phyloP scores from a whole-genome alignment of 2,888 invertebrate species.

The Loripinus fragilis region DNA sequence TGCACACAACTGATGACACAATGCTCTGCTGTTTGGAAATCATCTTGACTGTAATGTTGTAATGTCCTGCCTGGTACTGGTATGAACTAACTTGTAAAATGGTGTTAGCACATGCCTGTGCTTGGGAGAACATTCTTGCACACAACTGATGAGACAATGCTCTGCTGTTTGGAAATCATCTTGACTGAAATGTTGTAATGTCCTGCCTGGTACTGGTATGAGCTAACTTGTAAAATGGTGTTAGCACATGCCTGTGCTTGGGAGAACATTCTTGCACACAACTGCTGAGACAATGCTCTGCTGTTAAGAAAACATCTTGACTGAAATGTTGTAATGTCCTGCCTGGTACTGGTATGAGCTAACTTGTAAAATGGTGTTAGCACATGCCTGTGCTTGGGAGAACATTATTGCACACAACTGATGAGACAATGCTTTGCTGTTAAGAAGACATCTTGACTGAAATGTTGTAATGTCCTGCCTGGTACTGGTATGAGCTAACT shows the following conservation, averaged over 20 bases:
- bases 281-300: too few species aligned
- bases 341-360: too few species aligned
- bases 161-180: neutral
- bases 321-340: too few species aligned
- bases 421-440: too few species aligned
- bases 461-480: neutral
- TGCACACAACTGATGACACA: too few species aligned
- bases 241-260: slow-evolving; percentile 8
- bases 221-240: neutral
- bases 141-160: neutral
- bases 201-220: neutral
- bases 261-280: neutral
- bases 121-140: neutral
- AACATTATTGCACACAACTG: too few species aligned
- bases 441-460: neutral
- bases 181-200: neutral
- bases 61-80: neutral
- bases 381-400: too few species aligned
- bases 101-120: neutral
- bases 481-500: neutral
- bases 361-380: too few species aligned
- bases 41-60: neutral
- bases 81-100: neutral
- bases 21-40: too few species aligned
- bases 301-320: too few species aligned